A percentile compares a stretch with the other conserved stretches of the same genome.
Conservation (phyloP, 2,113 vertebrate genomes). For the Papio anubis region DNA sequence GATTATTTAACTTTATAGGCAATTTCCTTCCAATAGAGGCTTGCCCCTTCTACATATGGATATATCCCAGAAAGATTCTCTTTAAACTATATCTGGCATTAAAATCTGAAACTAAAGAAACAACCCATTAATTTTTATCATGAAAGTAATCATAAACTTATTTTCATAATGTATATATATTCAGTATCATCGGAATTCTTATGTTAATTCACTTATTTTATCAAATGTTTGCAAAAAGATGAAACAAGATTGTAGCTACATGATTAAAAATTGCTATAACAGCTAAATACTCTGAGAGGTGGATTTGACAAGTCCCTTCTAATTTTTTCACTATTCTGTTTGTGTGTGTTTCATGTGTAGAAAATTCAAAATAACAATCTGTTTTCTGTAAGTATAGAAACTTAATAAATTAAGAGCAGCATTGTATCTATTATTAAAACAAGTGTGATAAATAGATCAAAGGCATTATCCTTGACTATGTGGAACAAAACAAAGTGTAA, state of each 20-base stretch:
- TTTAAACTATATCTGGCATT: background rate
- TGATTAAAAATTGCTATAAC: background rate
- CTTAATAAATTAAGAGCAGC: background rate
- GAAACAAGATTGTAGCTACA: background rate
- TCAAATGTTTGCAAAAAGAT: background rate
- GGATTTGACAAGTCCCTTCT: background rate
- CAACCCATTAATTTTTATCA: constrained; percentile 13
- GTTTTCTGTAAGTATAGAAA: background rate
- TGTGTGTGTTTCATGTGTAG: background rate
- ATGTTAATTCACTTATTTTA: background rate
- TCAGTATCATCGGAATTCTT: background rate
- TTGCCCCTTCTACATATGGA: background rate
- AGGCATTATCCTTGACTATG: background rate
- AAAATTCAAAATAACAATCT: background rate
- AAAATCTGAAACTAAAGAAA: constrained; percentile 3
- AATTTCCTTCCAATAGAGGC: background rate
- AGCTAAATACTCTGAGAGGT: background rate
- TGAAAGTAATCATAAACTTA: constrained; percentile 41
- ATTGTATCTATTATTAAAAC: background rate
- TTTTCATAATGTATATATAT: background rate
- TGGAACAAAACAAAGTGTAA: background rate
- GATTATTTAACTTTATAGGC: background rate
- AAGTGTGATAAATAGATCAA: background rate
- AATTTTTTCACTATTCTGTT: background rate
- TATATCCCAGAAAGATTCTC: background rate